Conservation (phyloP, 2,888 invertebrate genomes). For the Ceriagrion tenellum region DNA sequence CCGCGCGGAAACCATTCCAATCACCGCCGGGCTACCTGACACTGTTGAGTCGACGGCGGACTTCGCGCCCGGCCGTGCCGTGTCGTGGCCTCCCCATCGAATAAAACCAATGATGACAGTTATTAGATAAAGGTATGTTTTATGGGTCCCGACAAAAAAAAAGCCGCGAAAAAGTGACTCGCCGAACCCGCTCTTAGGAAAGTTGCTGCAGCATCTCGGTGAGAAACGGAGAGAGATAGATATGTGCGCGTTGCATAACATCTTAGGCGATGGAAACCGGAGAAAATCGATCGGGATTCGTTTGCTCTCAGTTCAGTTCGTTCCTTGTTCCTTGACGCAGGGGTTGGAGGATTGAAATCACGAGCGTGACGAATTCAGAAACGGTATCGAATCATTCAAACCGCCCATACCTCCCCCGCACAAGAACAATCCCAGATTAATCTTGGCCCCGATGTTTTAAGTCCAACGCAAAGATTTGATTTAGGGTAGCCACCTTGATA, state of each 20-base stretch:
- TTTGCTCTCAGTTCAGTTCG: neutral
- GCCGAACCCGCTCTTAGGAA: constrained; percentile 4
- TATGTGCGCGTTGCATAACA: neutral
- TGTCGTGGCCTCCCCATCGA: neutral
- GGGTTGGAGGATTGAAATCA: neutral
- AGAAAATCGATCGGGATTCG: constrained; percentile 3
- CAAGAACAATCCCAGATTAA: neutral
- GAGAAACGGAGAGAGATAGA: neutral
- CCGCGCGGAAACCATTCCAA: neutral
- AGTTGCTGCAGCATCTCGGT: neutral
- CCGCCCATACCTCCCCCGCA: neutral
- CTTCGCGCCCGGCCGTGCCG: neutral
- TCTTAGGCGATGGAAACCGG: neutral
- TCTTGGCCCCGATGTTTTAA: neutral
- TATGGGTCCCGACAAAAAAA: neutral
- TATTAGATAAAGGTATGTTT: neutral
- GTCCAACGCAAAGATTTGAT: neutral
- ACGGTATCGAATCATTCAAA: neutral
- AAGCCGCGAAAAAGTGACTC: neutral
- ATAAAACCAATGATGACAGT: constrained; percentile 13
- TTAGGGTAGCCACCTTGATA: neutral
- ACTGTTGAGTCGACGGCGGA: neutral
- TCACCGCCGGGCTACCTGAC: neutral
- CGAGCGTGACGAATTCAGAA: neutral
- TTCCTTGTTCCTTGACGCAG: neutral